Evolutionary conservation across 2,888 invertebrate genomes (phyloP).

Genomic region (Sphinx pinastri): DNA sequence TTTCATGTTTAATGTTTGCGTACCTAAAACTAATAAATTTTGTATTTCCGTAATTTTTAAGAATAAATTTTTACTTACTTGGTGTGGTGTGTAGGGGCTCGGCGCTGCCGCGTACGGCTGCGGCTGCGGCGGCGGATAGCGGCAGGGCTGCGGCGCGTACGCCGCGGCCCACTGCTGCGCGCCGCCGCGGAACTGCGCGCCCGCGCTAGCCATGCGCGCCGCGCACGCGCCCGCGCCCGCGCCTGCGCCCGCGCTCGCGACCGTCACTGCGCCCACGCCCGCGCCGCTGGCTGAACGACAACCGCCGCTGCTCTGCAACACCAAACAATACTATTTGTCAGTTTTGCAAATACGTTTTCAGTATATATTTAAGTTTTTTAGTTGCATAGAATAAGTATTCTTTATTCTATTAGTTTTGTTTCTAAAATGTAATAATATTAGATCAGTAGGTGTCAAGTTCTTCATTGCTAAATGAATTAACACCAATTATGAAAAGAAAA

Average conservation of each 20-base stretch:
- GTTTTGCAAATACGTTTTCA: not conserved
- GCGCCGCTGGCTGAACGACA: conserved; percentile 74
- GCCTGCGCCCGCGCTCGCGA: conserved; percentile 79
- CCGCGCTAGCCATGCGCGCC: conserved; percentile 83
- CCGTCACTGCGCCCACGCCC: conserved; percentile 80
- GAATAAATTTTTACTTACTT: conserved; percentile 53
- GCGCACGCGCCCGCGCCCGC: conserved; percentile 80
- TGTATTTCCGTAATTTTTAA: not conserved
- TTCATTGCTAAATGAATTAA: too few species aligned
- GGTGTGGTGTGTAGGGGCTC: conserved; percentile 76
- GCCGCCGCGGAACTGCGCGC: conserved; percentile 80
- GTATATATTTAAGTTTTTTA: not conserved
- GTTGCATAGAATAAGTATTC: not conserved
- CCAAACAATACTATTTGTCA: conserved; percentile 28
- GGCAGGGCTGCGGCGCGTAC: conserved; percentile 80
- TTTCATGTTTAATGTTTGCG: too few species aligned
- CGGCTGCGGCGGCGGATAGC: conserved; percentile 80
- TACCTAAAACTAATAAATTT: not conserved
- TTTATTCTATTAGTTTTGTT: too few species aligned
- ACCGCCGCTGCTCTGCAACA: conserved; percentile 71
- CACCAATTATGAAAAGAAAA: too few species aligned
- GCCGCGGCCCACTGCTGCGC: conserved; percentile 81
- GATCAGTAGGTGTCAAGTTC: too few species aligned
- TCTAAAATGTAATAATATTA: too few species aligned
- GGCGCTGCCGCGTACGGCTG: conserved; percentile 75